Evolutionary conservation across 2,113 vertebrate genomes (phyloP).

Genomic region (Mesoclemmys tuberculata): DNA sequence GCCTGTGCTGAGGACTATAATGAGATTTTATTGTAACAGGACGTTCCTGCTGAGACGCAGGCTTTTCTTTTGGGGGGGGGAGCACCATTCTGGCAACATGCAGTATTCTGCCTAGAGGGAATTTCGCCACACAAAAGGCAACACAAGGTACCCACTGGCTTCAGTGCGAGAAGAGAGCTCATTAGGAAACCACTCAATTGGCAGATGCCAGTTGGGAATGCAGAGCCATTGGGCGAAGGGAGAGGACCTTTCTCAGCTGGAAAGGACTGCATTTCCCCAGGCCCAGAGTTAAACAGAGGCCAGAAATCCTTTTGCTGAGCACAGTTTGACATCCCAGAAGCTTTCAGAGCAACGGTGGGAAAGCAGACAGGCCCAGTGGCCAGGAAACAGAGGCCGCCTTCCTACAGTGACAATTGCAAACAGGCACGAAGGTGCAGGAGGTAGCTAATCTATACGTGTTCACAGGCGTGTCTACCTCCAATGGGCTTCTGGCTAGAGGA

Average conservation of each 20-base stretch:
- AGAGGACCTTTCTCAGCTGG: not conserved
- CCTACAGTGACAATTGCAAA: not conserved
- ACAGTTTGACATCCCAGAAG: not conserved
- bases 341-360: not conserved
- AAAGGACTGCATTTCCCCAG: not conserved
- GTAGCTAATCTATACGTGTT: not conserved
- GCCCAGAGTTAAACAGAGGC: not conserved
- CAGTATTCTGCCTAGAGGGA: not conserved
- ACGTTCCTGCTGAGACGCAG: not conserved
- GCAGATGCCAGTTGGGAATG: not conserved
- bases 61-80: not conserved
- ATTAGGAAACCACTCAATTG: not conserved
- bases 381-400: not conserved
- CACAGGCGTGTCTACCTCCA: not conserved
- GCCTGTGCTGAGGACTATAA: not conserved
- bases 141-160: not conserved
- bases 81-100: not conserved
- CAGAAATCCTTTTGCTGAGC: not conserved
- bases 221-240: not conserved
- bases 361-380: not conserved
- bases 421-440: not conserved
- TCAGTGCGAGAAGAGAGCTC: not conserved
- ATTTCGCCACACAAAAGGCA: not conserved
- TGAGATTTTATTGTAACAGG: not conserved
- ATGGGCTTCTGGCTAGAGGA: not conserved